These are phyloP conservation scores for Gallinago jamesoni DNA, from an alignment of 2,113 vertebrate genomes.

Conservation along the genomic window DNA sequence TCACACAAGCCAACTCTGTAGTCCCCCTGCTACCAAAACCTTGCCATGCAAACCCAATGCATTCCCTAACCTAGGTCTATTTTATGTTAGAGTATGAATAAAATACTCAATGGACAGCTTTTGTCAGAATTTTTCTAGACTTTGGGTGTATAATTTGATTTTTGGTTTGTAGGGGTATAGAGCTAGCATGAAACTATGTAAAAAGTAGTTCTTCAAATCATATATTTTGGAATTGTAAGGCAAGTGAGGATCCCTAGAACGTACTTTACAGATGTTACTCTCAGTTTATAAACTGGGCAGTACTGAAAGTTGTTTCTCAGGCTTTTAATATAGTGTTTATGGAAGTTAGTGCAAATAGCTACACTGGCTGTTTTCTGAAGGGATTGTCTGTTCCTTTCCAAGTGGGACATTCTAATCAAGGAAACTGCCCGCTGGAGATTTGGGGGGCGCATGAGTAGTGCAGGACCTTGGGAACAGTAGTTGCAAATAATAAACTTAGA, in stretches of 20 bases:
- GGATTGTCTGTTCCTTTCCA: background rate
- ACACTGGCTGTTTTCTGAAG: background rate
- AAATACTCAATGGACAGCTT: background rate
- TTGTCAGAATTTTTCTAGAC: background rate
- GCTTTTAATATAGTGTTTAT: background rate
- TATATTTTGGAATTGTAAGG: background rate
- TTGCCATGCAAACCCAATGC: background rate
- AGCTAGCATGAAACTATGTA: background rate
- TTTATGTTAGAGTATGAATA: background rate
- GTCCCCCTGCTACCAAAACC: background rate
- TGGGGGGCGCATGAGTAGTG: rapidly evolving
- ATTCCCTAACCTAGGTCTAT: background rate
- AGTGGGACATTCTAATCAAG: background rate
- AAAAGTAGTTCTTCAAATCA: background rate
- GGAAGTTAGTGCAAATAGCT: background rate
- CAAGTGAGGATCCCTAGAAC: background rate
- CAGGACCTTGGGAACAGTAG: background rate
- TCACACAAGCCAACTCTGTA: background rate
- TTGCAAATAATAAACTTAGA: background rate
- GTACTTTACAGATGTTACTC: background rate
- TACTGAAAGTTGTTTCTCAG: background rate
- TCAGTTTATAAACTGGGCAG: background rate
- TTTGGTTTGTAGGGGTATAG: background rate
- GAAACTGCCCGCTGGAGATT: background rate
- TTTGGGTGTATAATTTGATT: background rate